Percentiles rank a stretch among this genome's conserved stretches.
Evolutionary conservation across 2,113 vertebrate species (phyloP).

Genomic region (Paraplagusia blochii): DNA sequence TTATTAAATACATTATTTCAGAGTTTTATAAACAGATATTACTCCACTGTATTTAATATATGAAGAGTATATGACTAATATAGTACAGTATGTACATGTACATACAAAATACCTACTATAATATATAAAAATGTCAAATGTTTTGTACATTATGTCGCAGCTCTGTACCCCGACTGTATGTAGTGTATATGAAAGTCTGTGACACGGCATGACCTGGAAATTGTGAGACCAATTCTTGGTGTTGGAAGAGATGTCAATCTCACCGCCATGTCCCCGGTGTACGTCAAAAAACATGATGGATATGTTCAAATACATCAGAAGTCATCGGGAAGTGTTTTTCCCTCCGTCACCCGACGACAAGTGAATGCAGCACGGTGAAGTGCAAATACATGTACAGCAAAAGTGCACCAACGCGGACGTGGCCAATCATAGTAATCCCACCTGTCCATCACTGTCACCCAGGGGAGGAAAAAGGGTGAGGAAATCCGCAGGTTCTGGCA

Average conservation of each 20-base stretch:
- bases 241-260: constrained; percentile 3
- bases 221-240: constrained; percentile 9
- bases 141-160: too few relatives aligned
- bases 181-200: constrained; percentile 16
- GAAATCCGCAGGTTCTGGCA: constrained; percentile 19
- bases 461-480: constrained; percentile 11
- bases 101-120: too few relatives aligned
- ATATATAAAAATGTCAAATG: too few relatives aligned
- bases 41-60: too few relatives aligned
- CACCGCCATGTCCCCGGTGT: constrained; percentile 3
- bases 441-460: constrained; percentile 32
- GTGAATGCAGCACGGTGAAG: constrained; percentile 26
- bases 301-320: constrained; percentile 3
- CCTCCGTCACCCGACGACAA: constrained; percentile 12
- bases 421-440: neutral
- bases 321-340: constrained; percentile 10
- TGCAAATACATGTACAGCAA: constrained; percentile 45
- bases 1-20: too few relatives aligned
- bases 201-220: constrained; percentile 9
- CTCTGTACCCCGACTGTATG: too few relatives aligned
- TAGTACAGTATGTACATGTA: too few relatives aligned
- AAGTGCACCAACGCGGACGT: constrained; percentile 21
- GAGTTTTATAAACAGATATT: too few relatives aligned
- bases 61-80: too few relatives aligned
- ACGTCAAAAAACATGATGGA: constrained; percentile 29